Base-by-base conservation (phyloP, 2,888 invertebrate species). In the Eudemis profundana region DNA sequence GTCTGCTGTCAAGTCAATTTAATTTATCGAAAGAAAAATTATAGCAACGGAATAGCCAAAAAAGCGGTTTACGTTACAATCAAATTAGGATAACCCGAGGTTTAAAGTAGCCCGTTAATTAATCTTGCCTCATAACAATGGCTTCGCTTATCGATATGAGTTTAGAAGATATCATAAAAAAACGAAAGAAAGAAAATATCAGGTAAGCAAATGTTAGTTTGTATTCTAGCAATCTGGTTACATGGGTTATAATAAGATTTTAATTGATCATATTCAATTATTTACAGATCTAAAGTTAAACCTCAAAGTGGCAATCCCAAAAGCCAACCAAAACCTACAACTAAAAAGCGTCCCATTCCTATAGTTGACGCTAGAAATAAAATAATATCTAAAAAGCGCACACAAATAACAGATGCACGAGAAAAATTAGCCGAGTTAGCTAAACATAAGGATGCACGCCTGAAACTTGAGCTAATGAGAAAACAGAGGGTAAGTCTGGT, bases 351-450 rank as follows among this genome's bases (percentile, higher is more conserved):
- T 17, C 75, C 78, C 46, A 71, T 93, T 29, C 75, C 78, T 44
- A 71, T 93, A 29, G 85, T 89, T 3, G 97, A 97, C 91, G 97
- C 96, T 15, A 93, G 97, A 53, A 94, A 95, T 71, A 96, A 95
- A 85, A 95, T 97, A 42, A 95, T 96, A 71, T 94, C 95, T 51
- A 96, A 96, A 77, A 96, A 96, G 79, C 93, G 96, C 53, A 94
- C 93, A 51, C 95, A 95, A 76, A 94, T 97, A 23, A 93, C 93
- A 0, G 97, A 97, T 92, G 97, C 97, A 0, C 92, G 97, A 67
- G 97, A 97, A 72, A 95, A 96, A 75, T 87, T 97, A 57, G 94
- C 95, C 3, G 95, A 96, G 84, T 94, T 95, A 73, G 96, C 96
- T 0, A 95, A 96, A 77, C 94, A 94, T 61, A 95, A 94, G 68